phyloP scores from a whole-genome alignment of 1,140 invertebrate species.

The Leptinotarsa defecta region DNA sequence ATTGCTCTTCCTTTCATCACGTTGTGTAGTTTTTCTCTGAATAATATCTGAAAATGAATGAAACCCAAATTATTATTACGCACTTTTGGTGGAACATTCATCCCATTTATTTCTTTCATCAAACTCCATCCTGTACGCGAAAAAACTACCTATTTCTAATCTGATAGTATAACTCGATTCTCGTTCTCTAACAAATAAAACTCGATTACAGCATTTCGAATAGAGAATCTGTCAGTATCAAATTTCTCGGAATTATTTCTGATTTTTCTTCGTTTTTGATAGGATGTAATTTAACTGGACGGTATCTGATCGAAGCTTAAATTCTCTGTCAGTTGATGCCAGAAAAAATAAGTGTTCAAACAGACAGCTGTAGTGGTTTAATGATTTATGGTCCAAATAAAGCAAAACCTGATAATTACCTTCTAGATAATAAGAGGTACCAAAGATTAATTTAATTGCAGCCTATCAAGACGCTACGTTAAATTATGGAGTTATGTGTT shows the following conservation, averaged over 20 bases:
- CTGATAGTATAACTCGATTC: neutral
- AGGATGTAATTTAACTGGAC: conserved; percentile 6
- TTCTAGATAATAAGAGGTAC: conserved; percentile 2
- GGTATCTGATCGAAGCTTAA: neutral
- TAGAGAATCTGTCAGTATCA: conserved; percentile 1
- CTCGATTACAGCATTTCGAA: conserved; percentile 8
- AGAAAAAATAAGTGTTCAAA: conserved; percentile 3
- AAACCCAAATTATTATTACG: too few species aligned
- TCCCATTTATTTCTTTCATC: too few species aligned
- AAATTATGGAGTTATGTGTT: conserved; percentile 3
- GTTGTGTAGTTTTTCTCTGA: too few species aligned
- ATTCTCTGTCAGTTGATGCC: conserved; percentile 5
- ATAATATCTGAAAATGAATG: too few species aligned
- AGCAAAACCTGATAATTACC: conserved; percentile 3
- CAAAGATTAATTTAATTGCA: conserved; percentile 6
- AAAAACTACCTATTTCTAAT: neutral
- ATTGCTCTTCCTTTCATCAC: too few species aligned
- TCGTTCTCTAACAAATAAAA: neutral
- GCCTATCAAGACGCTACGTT: conserved; percentile 2
- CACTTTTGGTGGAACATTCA: too few species aligned
- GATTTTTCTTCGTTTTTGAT: neutral
- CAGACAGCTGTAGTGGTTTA: conserved; percentile 7
- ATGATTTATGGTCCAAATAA: conserved; percentile 4
- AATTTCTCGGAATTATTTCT: conserved; percentile 1
- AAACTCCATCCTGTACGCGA: too few species aligned